Conservation (phyloP, 2,888 invertebrate species). For the Scaptomyza flava region DNA sequence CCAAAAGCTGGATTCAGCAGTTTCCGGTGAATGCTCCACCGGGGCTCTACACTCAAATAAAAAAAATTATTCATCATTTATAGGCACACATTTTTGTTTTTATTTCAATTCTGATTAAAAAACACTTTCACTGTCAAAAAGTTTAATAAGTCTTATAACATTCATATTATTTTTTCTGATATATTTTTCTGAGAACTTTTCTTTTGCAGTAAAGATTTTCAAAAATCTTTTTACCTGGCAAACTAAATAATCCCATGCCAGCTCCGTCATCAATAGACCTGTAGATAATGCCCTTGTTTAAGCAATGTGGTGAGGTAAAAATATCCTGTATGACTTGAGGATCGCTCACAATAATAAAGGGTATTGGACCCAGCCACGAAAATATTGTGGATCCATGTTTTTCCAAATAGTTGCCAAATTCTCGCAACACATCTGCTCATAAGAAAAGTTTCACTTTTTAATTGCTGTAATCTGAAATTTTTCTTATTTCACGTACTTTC, state of each 20-base stretch:
- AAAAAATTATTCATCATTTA: too few species aligned
- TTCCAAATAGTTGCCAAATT: slow-evolving; percentile 55
- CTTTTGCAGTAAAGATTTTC: not conserved
- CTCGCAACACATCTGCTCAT: slow-evolving; percentile 62
- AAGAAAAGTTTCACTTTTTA: slow-evolving; percentile 1
- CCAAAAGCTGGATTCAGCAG: slow-evolving; percentile 81
- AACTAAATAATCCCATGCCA: slow-evolving; percentile 78
- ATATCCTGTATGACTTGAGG: slow-evolving; percentile 79
- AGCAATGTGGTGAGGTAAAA: slow-evolving; percentile 78
- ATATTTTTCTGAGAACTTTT: not conserved
- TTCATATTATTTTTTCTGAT: not conserved
- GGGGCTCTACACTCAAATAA: slow-evolving; percentile 63
- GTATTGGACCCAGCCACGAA: slow-evolving; percentile 82
- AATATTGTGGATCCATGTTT: slow-evolving; percentile 70
- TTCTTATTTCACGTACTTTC: slow-evolving; percentile 68
- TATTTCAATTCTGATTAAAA: too few species aligned
- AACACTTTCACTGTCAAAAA: too few species aligned
- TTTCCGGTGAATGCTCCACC: slow-evolving; percentile 81
- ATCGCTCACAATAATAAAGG: slow-evolving; percentile 78
- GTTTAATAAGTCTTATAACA: too few species aligned
- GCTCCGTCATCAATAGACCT: slow-evolving; percentile 78
- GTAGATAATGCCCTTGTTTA: slow-evolving; percentile 80
- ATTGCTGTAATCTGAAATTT: not conserved
- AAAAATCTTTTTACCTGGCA: slow-evolving; percentile 56
- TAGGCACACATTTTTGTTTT: too few species aligned